phyloP scores from a whole-genome alignment of 92 coral and sea anemone genomes.

The Anthopleura xanthogrammica region DNA sequence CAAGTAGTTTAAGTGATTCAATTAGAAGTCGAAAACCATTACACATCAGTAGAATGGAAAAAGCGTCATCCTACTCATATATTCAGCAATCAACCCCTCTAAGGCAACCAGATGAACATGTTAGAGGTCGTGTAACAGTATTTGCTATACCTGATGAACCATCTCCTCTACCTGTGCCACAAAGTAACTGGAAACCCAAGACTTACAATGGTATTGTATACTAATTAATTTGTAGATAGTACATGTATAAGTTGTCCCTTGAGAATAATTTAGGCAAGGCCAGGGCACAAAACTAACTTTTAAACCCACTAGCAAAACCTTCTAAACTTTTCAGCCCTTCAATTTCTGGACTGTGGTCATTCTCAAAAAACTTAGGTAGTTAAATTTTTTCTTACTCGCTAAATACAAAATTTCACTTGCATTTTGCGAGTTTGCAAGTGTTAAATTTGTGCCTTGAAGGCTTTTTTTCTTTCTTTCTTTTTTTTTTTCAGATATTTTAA shows the following conservation, averaged over 20 bases:
- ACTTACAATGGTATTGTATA: neutral
- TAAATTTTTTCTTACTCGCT: no score
- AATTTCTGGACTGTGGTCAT: no score
- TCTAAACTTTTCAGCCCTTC: no score
- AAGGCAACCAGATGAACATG: constrained; percentile 14
- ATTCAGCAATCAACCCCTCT: constrained; percentile 17
- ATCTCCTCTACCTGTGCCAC: neutral
- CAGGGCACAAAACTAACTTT: no score
- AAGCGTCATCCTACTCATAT: neutral
- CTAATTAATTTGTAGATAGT: neutral
- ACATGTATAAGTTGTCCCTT: no score
- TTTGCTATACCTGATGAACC: constrained; percentile 6
- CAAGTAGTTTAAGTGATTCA: neutral
- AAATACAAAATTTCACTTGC: no score
- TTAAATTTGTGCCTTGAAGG: no score
- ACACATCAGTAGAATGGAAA: neutral
- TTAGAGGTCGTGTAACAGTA: constrained; percentile 13
- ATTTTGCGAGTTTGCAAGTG: no score
- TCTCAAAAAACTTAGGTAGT: no score
- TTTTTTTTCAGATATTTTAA: no score
- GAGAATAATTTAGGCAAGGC: no score
- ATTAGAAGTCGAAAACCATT: neutral
- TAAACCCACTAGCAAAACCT: no score
- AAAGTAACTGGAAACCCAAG: neutral
- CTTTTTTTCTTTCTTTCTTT: neutral